Evolutionary conservation across 2,888 invertebrate species (phyloP), one percentile per base, ranked within the genome.

Genomic region (Eremobia ochroleuca): DNA sequence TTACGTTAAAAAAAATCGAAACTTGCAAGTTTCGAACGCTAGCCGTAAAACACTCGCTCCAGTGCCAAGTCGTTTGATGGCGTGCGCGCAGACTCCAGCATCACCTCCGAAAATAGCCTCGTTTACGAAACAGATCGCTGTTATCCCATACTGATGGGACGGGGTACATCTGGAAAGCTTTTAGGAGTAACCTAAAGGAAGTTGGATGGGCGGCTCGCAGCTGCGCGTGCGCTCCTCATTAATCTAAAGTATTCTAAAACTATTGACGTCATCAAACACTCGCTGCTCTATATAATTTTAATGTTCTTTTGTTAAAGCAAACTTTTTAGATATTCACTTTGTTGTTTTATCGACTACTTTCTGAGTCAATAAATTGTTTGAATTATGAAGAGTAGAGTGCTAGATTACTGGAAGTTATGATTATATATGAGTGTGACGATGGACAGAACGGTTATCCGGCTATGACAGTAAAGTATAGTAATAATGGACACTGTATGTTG

Each of bases 31-130:
- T 93, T 94, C 94, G 94, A 95, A 95, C 93, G 92, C 87, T 88
- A 90, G 95, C 95, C 94, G 95, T 96, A 95, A 96, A 96, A 94
- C 92, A 90, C 81, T 79, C 89, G 91, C 89, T 97, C 96, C 96
- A 96, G 96, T 96, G 96, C 97, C 97, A 97, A 97, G 93, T 94
- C 93, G 94, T 94, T 95, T 93, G 92, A 93, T 93, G 93, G 93
- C 90, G 87, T 82, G 88, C 91, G 91, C 87, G 87, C 90, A 88
- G 91, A 92, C 93, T 97, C 96, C 96, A 97, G 96, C 93, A 96
- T 95, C 96, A 96, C 91, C 89, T 93, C 94, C 94, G 85, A 93
- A 96, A 96, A 97, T 97, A 97, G 94, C 95, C 94, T 66, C 83
- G 90, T 88, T 91, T 92, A 93, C 92, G 92, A 92, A 92, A 93